Percentiles rank a stretch among this genome's conserved stretches.
phyloP scores from a whole-genome alignment of 2,113 vertebrate species.

The Lagenorhynchus albirostris region DNA sequence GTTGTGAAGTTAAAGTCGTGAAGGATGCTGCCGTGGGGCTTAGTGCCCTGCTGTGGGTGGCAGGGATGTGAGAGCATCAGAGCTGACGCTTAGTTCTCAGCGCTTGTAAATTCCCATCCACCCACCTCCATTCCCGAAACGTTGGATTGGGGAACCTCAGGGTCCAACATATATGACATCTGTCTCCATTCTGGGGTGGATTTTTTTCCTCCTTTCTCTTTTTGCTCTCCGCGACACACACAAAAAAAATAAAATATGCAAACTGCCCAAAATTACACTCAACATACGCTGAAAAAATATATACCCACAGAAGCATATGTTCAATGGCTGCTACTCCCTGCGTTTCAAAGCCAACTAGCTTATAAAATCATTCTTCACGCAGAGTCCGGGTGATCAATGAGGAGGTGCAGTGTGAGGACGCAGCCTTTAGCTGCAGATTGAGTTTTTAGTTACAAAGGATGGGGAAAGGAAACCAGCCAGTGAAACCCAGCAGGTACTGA shows the following conservation, averaged over 20 bases:
- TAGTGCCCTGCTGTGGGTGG: too few species aligned
- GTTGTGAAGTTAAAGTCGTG: background rate
- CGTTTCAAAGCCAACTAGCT: conserved; percentile 70
- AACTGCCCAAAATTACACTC: conserved; percentile 59
- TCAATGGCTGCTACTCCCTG: conserved; percentile 70
- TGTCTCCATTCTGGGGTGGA: conserved; percentile 35
- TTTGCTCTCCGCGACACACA: background rate
- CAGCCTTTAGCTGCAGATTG: conserved; percentile 43
- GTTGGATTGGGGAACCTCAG: background rate
- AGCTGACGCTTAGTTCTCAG: background rate
- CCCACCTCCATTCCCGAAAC: background rate
- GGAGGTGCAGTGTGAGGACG: conserved; percentile 50
- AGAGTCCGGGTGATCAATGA: conserved; percentile 59
- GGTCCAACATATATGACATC: background rate
- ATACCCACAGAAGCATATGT: conserved; percentile 58
- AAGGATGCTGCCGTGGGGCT: background rate
- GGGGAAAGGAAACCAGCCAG: background rate
- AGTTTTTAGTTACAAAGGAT: conserved; percentile 53
- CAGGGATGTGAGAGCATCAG: background rate
- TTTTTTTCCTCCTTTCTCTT: conserved; percentile 26
- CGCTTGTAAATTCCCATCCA: background rate
- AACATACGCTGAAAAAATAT: conserved; percentile 49
- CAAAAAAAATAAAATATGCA: conserved; percentile 60
- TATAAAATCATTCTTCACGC: conserved; percentile 66
- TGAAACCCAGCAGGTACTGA: background rate